Conservation (phyloP, 92 coral and sea anemone species). For the Phenganax marumi region DNA sequence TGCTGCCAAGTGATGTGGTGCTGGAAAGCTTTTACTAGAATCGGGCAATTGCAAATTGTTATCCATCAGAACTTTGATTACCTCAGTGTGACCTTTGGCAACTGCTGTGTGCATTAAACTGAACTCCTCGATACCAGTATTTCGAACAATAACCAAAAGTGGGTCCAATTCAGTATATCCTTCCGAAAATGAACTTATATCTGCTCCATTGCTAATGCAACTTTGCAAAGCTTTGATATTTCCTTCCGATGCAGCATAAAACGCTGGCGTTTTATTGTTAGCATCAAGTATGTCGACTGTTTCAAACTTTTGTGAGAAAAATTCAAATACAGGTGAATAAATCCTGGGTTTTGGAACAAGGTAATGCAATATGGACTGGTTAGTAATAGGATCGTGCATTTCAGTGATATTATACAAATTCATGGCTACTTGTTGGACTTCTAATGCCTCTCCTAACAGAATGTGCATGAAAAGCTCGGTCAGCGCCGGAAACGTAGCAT, state of each 20-base stretch:
- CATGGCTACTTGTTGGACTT: not conserved
- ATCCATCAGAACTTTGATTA: slow-evolving; percentile 51
- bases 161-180: not conserved
- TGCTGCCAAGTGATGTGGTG: slow-evolving; percentile 63
- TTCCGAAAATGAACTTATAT: slow-evolving; percentile 39
- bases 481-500: slow-evolving; percentile 2
- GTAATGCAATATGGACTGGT: slow-evolving; percentile 52
- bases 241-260: slow-evolving; percentile 64
- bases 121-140: slow-evolving; percentile 31
- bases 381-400: slow-evolving; percentile 18
- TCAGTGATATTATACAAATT: slow-evolving; percentile 31
- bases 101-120: slow-evolving; percentile 65
- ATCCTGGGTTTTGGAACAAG: slow-evolving; percentile 52
- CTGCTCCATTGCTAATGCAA: slow-evolving; percentile 56
- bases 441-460: slow-evolving; percentile 23
- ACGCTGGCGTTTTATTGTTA: slow-evolving; percentile 64
- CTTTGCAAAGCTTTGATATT: slow-evolving; percentile 52
- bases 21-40: slow-evolving; percentile 34
- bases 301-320: slow-evolving; percentile 52
- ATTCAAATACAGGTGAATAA: slow-evolving; percentile 36
- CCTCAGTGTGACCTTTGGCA: slow-evolving; percentile 49
- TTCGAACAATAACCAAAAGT: not conserved
- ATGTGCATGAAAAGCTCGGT: slow-evolving; percentile 44
- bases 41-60: slow-evolving; percentile 29
- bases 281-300: slow-evolving; percentile 50